These are phyloP conservation scores for Habrosyne pyritoides DNA, from an alignment of 2,888 invertebrate species.

Conservation along the genomic window DNA sequence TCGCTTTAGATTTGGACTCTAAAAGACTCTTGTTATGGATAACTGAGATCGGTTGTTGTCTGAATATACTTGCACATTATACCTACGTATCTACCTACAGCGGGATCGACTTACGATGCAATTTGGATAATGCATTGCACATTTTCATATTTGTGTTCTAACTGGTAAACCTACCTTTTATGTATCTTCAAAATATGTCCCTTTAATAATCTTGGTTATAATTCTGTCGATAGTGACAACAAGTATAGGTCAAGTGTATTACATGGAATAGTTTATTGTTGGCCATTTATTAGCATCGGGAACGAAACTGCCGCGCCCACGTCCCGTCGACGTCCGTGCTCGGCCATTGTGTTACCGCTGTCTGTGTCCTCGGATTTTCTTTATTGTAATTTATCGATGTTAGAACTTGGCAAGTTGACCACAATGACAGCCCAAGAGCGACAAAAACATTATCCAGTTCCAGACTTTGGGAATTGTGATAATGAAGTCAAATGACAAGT, in stretches of 20 bases:
- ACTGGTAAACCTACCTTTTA: no score
- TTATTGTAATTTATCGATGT: conserved; percentile 47
- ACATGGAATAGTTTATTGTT: conserved; percentile 16
- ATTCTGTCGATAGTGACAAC: background rate
- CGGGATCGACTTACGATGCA: conserved; percentile 11
- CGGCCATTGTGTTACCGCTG: conserved; percentile 20
- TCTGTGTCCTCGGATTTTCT: conserved; percentile 30
- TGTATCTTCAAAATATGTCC: no score
- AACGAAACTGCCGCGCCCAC: conserved; percentile 27
- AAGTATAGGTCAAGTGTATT: background rate
- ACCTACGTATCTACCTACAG: conserved; percentile 24
- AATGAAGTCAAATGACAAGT: background rate
- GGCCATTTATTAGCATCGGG: conserved; percentile 37
- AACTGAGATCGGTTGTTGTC: conserved; percentile 22
- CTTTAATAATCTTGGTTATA: background rate
- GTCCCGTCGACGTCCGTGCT: conserved; percentile 23
- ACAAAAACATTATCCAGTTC: conserved; percentile 4
- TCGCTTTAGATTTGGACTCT: conserved; percentile 10
- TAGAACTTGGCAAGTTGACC: conserved; percentile 11
- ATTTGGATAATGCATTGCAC: background rate
- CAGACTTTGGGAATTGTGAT: background rate
- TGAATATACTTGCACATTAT: conserved; percentile 15
- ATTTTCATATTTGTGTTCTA: background rate
- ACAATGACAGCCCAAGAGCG: conserved; percentile 17
- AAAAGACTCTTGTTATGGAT: conserved; percentile 21